These are phyloP conservation scores for Drosophila yooni DNA, from an alignment of 2,888 invertebrate genomes.

Conservation along the genomic window DNA sequence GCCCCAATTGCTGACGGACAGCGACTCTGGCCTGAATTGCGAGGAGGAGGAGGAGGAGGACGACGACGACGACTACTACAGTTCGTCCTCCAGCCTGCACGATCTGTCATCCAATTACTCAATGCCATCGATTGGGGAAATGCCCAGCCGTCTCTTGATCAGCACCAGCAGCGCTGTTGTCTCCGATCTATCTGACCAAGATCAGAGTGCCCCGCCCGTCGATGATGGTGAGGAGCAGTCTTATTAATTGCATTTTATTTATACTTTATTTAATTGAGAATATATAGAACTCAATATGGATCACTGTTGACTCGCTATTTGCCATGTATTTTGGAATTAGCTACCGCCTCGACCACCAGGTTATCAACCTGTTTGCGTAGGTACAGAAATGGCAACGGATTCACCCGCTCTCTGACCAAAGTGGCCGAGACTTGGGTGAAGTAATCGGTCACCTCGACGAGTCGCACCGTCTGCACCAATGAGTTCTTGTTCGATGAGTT, in stretches of 20 bases:
- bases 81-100: constrained; percentile 41
- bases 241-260: neutral
- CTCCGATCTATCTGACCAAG: constrained; percentile 40
- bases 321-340: neutral
- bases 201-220: neutral
- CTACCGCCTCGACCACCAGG: constrained; percentile 26
- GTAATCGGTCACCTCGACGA: constrained; percentile 45
- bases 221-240: neutral
- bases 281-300: neutral
- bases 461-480: constrained; percentile 17
- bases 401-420: constrained; percentile 39
- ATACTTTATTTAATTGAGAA: neutral
- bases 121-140: constrained; percentile 51
- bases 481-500: neutral
- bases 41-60: constrained; percentile 23
- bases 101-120: neutral
- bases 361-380: constrained; percentile 39
- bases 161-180: constrained; percentile 70
- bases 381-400: constrained; percentile 6
- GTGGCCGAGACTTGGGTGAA: constrained; percentile 39
- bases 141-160: constrained; percentile 57
- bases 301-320: neutral
- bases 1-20: constrained; percentile 2
- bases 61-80: neutral
- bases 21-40: constrained; percentile 55